Evolutionary conservation across 2,797 vertebrate genomes (phyloP).

Genomic region (Poecilia gillii): DNA sequence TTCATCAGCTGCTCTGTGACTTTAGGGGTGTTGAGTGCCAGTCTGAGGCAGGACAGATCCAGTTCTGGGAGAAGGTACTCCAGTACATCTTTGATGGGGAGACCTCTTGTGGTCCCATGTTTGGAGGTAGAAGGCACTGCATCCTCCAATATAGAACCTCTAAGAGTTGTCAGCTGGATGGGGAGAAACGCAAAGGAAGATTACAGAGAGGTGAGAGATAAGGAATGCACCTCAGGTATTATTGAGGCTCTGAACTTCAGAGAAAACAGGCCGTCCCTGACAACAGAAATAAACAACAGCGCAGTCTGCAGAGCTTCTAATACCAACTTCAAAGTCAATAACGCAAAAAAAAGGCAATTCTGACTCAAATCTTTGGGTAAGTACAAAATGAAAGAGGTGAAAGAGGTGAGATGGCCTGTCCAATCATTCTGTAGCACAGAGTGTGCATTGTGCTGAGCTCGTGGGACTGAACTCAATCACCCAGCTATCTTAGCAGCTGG

Average conservation of each 20-base stretch:
- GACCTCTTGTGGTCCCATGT: conserved; percentile 90
- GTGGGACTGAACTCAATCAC: conserved; percentile 65
- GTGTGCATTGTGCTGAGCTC: conserved; percentile 60
- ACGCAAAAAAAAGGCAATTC: conserved; percentile 28
- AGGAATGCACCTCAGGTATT: conserved; percentile 53
- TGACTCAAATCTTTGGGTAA: conserved; percentile 35
- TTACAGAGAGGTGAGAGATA: conserved; percentile 24
- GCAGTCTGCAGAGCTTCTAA: not conserved
- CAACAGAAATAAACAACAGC: conserved; percentile 13
- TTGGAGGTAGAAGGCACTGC: conserved; percentile 93
- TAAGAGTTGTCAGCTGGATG: conserved; percentile 89
- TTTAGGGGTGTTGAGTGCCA: conserved; percentile 96
- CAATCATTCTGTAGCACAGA: conserved; percentile 56
- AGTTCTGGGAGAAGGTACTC: conserved; percentile 93
- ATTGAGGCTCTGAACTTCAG: conserved; percentile 41
- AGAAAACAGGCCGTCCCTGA: conserved; percentile 29
- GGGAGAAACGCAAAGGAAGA: conserved; percentile 15
- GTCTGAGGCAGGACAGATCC: conserved; percentile 90
- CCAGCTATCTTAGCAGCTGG: conserved; percentile 68
- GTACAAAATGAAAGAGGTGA: conserved; percentile 31
- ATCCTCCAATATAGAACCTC: conserved; percentile 93
- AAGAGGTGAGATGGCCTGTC: conserved; percentile 44
- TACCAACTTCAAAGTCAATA: conserved; percentile 16
- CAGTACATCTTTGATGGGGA: conserved; percentile 94
- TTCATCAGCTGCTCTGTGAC: conserved; percentile 98